Evolutionary conservation across 2,113 vertebrate species (phyloP).

Genomic region (Oxyruncus cristatus): DNA sequence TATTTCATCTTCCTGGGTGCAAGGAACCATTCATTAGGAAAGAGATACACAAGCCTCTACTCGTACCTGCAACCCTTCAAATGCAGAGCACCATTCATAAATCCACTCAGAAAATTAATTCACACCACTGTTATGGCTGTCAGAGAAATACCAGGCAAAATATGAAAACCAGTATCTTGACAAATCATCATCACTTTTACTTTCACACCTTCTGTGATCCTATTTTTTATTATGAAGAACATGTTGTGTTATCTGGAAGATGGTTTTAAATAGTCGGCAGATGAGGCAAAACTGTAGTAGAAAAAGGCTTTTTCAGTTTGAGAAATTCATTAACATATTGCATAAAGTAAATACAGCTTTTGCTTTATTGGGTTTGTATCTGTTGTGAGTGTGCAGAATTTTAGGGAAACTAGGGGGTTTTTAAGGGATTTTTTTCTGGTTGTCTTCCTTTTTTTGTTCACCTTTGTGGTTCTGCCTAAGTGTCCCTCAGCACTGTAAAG

Average conservation of each 20-base stretch:
- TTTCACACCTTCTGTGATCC: background rate
- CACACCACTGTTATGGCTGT: background rate
- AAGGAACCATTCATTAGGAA: background rate
- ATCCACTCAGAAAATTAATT: background rate
- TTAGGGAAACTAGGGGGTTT: fast-evolving
- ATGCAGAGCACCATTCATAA: background rate
- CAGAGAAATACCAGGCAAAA: background rate
- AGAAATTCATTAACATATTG: background rate
- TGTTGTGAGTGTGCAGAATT: background rate
- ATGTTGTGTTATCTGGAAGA: background rate
- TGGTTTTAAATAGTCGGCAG: background rate
- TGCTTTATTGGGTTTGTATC: background rate
- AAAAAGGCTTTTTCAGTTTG: background rate
- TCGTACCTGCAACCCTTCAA: background rate
- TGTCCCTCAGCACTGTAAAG: background rate
- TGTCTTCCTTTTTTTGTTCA: background rate
- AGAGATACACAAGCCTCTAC: background rate
- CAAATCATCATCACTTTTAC: background rate
- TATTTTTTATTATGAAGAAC: background rate
- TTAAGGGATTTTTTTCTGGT: background rate
- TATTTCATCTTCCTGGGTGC: background rate
- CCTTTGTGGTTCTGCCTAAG: background rate
- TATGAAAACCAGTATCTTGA: background rate
- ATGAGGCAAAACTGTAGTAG: background rate
- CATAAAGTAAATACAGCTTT: background rate